Percentiles rank a stretch among this genome's conserved stretches.
Conservation (phyloP, 2,113 vertebrate genomes). For the Girardinichthys multiradiatus region DNA sequence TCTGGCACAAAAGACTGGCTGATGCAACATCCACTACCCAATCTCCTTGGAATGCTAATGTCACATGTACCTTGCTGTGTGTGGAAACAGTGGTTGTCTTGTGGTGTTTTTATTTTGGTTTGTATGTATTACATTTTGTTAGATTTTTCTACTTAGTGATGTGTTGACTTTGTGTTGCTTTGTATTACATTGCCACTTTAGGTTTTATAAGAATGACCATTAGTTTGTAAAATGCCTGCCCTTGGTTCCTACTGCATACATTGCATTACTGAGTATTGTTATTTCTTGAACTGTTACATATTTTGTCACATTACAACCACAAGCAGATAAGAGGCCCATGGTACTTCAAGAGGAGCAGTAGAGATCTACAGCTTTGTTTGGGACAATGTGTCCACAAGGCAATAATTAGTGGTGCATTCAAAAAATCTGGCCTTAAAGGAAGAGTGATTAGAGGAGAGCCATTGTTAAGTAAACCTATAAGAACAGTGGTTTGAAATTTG, state of each 20-base stretch:
- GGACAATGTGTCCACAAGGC: neutral
- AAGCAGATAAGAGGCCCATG: neutral
- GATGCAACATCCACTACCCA: constrained; percentile 76
- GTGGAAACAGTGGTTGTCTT: constrained; percentile 41
- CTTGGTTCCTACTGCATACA: neutral
- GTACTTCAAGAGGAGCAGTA: neutral
- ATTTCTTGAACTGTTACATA: neutral
- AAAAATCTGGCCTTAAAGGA: neutral
- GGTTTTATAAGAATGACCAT: neutral
- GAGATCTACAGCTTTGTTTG: neutral
- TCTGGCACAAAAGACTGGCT: constrained; percentile 38
- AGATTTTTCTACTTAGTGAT: constrained; percentile 1
- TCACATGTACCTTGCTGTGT: constrained; percentile 48
- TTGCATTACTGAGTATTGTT: neutral
- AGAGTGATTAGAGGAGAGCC: neutral
- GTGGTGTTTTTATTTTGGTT: constrained; percentile 26
- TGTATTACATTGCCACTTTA: constrained; percentile 10
- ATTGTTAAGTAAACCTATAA: neutral
- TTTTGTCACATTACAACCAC: neutral
- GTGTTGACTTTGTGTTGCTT: constrained; percentile 45
- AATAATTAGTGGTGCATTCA: neutral
- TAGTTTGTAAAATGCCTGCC: neutral
- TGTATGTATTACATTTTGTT: neutral
- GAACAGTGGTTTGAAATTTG: no score
- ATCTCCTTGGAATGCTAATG: constrained; percentile 59